These are phyloP conservation scores for Aythya baeri DNA, from an alignment of 2,113 vertebrate species.

Conservation along the genomic window DNA sequence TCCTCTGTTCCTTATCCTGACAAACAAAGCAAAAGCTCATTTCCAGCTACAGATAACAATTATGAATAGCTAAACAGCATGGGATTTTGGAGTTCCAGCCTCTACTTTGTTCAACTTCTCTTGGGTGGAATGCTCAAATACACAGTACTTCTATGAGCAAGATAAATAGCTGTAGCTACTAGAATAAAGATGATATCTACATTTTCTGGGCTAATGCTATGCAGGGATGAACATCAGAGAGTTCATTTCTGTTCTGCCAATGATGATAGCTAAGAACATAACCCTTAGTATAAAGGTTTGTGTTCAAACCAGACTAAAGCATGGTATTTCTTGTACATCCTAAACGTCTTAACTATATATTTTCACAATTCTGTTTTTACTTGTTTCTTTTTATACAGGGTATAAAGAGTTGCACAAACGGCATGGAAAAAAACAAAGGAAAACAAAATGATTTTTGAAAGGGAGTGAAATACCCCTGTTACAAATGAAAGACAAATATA, in stretches of 20 bases:
- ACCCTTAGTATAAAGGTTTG: background rate
- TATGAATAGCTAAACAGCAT: background rate
- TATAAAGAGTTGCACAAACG: background rate
- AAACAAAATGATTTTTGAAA: background rate
- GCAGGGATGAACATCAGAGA: background rate
- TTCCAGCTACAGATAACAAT: background rate
- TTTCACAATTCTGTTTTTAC: background rate
- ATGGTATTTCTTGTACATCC: background rate
- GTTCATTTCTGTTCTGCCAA: background rate
- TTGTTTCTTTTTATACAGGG: background rate
- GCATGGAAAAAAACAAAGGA: background rate
- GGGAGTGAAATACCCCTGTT: background rate
- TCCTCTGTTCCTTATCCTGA: background rate
- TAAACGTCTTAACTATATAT: background rate
- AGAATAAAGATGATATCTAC: background rate
- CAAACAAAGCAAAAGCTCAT: background rate
- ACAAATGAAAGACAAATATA: background rate
- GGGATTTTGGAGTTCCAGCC: background rate
- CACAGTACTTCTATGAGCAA: background rate
- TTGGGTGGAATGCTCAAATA: background rate
- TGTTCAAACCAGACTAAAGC: background rate
- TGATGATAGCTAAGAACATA: background rate
- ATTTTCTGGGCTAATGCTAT: background rate
- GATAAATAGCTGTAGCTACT: background rate
- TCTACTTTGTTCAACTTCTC: background rate